Evolutionary conservation across 2,797 vertebrate species (phyloP).

Genomic region (Prunella strophiata): DNA sequence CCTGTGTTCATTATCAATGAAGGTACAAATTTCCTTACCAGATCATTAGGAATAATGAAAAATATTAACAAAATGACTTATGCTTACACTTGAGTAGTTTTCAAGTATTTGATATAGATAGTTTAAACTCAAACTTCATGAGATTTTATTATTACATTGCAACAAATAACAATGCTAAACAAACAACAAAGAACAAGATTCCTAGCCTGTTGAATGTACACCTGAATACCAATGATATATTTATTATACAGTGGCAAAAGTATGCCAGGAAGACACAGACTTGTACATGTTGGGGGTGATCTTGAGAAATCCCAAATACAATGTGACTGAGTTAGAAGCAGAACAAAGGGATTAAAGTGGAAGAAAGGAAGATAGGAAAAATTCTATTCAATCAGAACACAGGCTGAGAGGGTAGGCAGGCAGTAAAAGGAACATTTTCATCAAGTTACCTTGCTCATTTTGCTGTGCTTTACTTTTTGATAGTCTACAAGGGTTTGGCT

Average conservation of each 20-base stretch:
- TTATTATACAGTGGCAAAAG: not conserved
- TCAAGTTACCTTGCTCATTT: conserved; percentile 67
- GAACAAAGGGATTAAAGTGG: not conserved
- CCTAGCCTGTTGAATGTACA: not conserved
- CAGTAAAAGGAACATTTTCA: not conserved
- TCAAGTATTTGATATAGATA: not conserved
- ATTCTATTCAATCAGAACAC: not conserved
- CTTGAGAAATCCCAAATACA: not conserved
- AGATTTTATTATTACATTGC: not conserved
- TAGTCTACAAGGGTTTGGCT: conserved; percentile 80
- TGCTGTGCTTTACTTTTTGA: conserved; percentile 66
- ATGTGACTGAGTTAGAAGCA: not conserved
- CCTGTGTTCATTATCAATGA: not conserved
- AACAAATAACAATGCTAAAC: not conserved
- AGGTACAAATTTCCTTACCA: not conserved
- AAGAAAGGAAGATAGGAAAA: not conserved
- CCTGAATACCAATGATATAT: not conserved
- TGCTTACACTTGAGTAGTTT: not conserved
- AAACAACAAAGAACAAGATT: not conserved
- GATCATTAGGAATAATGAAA: not conserved
- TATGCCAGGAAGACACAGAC: not conserved
- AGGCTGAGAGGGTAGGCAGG: not conserved
- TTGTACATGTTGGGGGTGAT: not conserved
- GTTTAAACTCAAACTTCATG: not conserved
- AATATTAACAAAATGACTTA: not conserved